A percentile compares a stretch with the other conserved stretches of the same genome.
phyloP scores from a whole-genome alignment of 2,888 invertebrate species.

The Chelonus formosanus region DNA sequence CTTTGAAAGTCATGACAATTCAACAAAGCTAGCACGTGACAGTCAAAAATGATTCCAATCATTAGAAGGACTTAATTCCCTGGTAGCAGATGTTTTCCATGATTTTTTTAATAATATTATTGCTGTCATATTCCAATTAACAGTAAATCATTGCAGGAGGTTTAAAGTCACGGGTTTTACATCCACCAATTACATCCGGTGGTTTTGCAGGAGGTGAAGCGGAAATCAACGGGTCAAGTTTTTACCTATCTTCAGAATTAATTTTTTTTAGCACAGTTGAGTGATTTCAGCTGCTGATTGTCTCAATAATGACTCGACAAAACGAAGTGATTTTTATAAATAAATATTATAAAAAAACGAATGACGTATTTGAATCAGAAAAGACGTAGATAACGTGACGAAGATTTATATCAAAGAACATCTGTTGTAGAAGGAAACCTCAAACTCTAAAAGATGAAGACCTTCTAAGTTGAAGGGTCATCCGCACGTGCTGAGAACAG shows the following conservation, averaged over 20 bases:
- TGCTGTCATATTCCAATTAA: too few species aligned
- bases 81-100: too few species aligned
- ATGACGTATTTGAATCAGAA: not conserved
- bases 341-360: conserved; percentile 3
- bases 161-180: conserved; percentile 17
- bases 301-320: conserved; percentile 28
- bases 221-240: conserved; percentile 47
- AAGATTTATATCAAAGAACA: conserved; percentile 1
- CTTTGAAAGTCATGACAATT: too few species aligned
- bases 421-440: conserved; percentile 8
- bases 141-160: not conserved
- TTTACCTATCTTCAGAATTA: conserved; percentile 36
- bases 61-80: too few species aligned
- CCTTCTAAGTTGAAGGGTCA: not conserved
- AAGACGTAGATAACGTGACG: too few species aligned
- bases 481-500: conserved; percentile 6
- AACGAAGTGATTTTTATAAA: not conserved
- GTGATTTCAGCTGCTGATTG: conserved; percentile 46
- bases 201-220: conserved; percentile 35
- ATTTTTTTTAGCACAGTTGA: conserved; percentile 40
- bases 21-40: too few species aligned
- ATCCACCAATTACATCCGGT: conserved; percentile 42
- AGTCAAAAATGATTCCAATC: too few species aligned
- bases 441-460: not conserved
- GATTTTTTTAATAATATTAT: too few species aligned